Evolutionary conservation across 2,888 invertebrate species (phyloP), one percentile per base, ranked within the genome.

Genomic region (Pyralis farinalis): DNA sequence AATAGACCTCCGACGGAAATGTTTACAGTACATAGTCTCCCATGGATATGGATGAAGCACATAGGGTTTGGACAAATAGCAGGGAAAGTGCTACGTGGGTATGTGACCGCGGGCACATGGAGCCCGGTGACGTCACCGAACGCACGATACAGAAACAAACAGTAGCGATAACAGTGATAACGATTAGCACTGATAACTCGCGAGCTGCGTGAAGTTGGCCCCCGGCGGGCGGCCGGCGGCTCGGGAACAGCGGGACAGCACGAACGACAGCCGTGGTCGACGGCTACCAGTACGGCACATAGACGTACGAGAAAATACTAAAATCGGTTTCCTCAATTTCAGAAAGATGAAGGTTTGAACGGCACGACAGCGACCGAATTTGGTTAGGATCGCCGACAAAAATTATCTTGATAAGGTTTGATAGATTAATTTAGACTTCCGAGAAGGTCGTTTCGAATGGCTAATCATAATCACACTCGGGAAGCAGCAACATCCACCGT

Each of bases 151-250:
- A 79, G 79, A 74, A 75, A 78, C 82, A 80, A 79, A 79, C 82
- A 80, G 82, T 74, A 74, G 82, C 75, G 84, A 83, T 84, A 83
- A 58, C 51, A 53, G 48, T 70, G 82, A 84, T 83, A 81, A 81
- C 66, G 67, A 67, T 73, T 71, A 74, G 74, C 76, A 73, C 70
- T 69, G 79, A 82, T 79, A 77, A 68, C 68, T 55, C 57, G 74
- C 77, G 71, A 63, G 61, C 61, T 58, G 54, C 61, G 55, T 65
- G 62, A 64, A 68, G 49, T 52, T n/a, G 25, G 25, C 25, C 25
- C 5, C 1, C 1, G 8, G 7, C 25, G 25, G 1, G 8, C 8
- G 8, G 7, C 21, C 21, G 21, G 21, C 4, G 7, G 21, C 21
- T 5, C 21, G 21, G 21, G 21, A 21, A 7, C 33, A 35, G 31